Evolutionary conservation across 2,113 vertebrate genomes (phyloP).

Genomic region (Chiloscyllium plagiosum): DNA sequence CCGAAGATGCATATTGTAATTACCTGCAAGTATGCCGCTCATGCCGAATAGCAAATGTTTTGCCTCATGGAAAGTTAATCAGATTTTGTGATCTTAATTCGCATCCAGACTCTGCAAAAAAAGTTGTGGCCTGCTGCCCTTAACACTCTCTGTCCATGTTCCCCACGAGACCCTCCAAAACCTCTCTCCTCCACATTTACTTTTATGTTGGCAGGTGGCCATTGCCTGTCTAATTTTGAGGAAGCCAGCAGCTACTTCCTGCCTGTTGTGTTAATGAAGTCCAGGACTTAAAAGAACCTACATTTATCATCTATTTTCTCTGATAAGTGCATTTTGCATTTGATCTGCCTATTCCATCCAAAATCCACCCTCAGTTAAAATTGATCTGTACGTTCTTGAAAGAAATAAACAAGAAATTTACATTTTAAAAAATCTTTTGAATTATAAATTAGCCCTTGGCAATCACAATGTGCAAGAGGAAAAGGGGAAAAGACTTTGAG

Average conservation of each 20-base stretch:
- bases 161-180: neutral
- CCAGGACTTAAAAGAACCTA: neutral
- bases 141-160: neutral
- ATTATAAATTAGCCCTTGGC: neutral
- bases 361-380: constrained; percentile 4
- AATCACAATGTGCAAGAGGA: neutral
- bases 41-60: neutral
- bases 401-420: neutral
- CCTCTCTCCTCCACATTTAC: neutral
- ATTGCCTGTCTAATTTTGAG: neutral
- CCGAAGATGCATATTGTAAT: neutral
- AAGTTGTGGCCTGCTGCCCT: neutral
- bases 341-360: neutral
- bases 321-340: neutral
- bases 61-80: neutral
- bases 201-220: neutral
- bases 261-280: neutral
- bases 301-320: neutral
- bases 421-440: neutral
- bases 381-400: neutral
- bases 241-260: neutral
- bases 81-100: neutral
- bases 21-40: neutral
- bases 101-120: neutral
- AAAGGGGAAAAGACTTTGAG: neutral